Base-by-base conservation (phyloP, 2,797 vertebrate genomes). In the Coilia nasus region DNA sequence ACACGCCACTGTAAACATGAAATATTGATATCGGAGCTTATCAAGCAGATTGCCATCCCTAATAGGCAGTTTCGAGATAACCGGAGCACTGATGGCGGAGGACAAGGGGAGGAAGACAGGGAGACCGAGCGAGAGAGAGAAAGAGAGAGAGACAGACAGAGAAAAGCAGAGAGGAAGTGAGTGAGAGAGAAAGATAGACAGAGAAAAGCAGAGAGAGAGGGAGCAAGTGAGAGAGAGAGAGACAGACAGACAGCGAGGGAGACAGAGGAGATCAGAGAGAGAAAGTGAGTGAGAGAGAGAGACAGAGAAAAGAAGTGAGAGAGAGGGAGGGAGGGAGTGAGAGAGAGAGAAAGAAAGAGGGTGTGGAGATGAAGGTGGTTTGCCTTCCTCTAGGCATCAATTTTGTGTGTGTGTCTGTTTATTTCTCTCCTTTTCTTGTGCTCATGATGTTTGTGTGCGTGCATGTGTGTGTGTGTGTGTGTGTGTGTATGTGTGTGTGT, bases 21-120 rank as follows among this genome's bases (percentile, higher is more conserved):
- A 54, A 82, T 83, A 87, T 81, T 86, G 83, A 54, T 87, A 87
- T 56, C 67, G 14, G 81, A 67, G 50, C 17, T n/a, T 85, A 87
- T 87, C 88, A 84, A 50, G 87, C 86, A 87, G 81, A 90, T 60
- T 78, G 81, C 81, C 85, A 84, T 80, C 6, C 60, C 82, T 87
- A 89, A 91, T 84, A 59, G 81, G 11, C 59, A 9, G 41, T 85
- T 86, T 83, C 75, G 60, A 83, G 50, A 81, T 85, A 81, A 82
- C 11, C 14, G 81, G 60, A 82, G 44, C 84, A 25, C 81, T 0
- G 71, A 86, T 85, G 23, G n/a, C 21, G 21, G 23, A 1, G 21
- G 47, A 15, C 54, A 56, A 0, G 60, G 75, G 10, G 60, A 56
- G 19, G 3, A 25, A 19, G 62, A 67, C n/a, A 19, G 62, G 25